phyloP scores from a whole-genome alignment of 2,797 vertebrate genomes.

The Rachycentron canadum region DNA sequence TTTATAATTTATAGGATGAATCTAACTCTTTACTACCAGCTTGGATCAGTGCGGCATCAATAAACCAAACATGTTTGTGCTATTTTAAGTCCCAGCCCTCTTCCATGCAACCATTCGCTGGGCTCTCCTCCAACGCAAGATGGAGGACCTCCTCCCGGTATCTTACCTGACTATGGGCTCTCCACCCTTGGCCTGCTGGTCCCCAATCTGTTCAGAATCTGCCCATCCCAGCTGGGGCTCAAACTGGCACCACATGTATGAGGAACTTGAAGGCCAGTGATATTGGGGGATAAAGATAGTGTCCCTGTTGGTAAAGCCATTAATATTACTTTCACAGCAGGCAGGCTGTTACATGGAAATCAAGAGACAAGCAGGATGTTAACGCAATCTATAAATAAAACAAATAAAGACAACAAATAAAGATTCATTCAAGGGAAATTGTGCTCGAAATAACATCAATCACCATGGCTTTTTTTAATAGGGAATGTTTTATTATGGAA shows the following conservation, averaged over 20 bases:
- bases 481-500: not conserved
- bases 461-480: conserved; percentile 5
- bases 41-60: conserved; percentile 42
- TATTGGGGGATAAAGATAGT: conserved; percentile 55
- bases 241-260: conserved; percentile 61
- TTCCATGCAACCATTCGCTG: conserved; percentile 50
- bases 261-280: conserved; percentile 44
- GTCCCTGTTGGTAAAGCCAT: conserved; percentile 43
- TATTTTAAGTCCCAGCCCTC: conserved; percentile 75
- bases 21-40: not conserved
- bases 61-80: conserved; percentile 48
- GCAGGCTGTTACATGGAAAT: conserved; percentile 27
- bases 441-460: conserved; percentile 22
- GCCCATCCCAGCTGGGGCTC: conserved; percentile 69
- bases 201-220: conserved; percentile 85
- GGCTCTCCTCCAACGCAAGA: conserved; percentile 68
- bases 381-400: conserved; percentile 30
- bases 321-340: conserved; percentile 56
- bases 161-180: conserved; percentile 74
- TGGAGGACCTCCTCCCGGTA: conserved; percentile 63
- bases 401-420: conserved; percentile 11
- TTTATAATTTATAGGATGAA: conserved; percentile 1
- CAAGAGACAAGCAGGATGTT: conserved; percentile 15
- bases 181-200: conserved; percentile 79
- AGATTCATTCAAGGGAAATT: not conserved